These are phyloP conservation scores for Astropecten irregularis DNA, from an alignment of 53 echinoderm and acorn worm genomes.

Conservation along the genomic window DNA sequence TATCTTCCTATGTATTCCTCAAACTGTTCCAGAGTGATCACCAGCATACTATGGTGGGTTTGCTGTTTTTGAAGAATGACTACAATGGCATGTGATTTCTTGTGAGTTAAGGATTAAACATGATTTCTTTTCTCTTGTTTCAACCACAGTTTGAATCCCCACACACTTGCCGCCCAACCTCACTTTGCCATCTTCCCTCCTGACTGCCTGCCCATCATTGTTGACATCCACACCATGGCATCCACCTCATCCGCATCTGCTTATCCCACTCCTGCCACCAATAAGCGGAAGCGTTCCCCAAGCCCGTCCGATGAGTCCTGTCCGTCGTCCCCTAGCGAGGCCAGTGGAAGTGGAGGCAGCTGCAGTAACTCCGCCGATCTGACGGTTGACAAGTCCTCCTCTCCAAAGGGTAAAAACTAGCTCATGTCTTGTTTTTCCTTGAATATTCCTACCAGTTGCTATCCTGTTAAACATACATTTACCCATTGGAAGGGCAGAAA, in stretches of 20 bases:
- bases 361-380: slow-evolving; percentile 34
- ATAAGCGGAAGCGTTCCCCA: slow-evolving; percentile 44
- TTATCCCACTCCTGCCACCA: neutral
- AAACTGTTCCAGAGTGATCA: too few relatives aligned
- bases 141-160: neutral
- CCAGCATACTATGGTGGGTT: too few relatives aligned
- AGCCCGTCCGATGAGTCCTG: slow-evolving; percentile 21
- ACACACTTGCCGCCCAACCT: neutral
- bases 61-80: too few relatives aligned
- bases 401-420: slow-evolving; percentile 14
- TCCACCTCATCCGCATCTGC: neutral
- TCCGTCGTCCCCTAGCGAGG: slow-evolving; percentile 14
- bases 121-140: neutral
- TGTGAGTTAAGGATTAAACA: too few relatives aligned
- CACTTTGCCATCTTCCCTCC: slow-evolving; percentile 1
- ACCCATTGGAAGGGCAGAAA: too few relatives aligned
- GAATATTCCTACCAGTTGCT: too few relatives aligned
- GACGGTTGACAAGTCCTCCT: neutral
- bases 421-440: too few relatives aligned
- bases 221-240: neutral
- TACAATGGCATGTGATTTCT: too few relatives aligned
- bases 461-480: too few relatives aligned
- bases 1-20: too few relatives aligned
- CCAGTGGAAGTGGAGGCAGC: slow-evolving; percentile 8
- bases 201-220: neutral